Percentiles rank a stretch among this genome's conserved stretches.
These are phyloP conservation scores for Clarias macrocephalus DNA, from an alignment of 2,113 vertebrate species.

Conservation along the genomic window DNA sequence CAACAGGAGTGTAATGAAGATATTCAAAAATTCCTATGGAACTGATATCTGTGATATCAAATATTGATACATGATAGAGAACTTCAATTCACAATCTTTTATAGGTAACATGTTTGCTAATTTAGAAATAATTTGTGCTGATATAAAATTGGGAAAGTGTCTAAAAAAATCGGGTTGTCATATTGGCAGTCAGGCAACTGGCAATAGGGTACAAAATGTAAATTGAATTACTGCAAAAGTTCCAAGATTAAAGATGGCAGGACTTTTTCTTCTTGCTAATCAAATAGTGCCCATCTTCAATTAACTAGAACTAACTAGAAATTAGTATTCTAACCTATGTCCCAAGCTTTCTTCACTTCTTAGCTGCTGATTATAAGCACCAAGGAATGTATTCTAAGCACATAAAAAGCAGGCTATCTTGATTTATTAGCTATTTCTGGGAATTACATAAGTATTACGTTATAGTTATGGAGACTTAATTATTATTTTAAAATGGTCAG, in stretches of 20 bases:
- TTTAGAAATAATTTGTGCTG: constrained; percentile 53
- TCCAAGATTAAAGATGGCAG: background rate
- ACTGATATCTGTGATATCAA: constrained; percentile 71
- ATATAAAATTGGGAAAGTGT: no score
- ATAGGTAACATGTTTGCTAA: background rate
- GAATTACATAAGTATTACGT: background rate
- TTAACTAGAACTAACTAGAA: constrained; percentile 7
- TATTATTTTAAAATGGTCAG: background rate
- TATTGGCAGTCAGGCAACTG: constrained; percentile 15
- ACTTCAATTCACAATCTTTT: background rate
- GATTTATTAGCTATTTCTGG: background rate
- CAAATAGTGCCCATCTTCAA: background rate
- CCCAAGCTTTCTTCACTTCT: background rate
- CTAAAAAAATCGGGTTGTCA: background rate
- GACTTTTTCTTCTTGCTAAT: background rate
- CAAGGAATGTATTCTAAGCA: background rate
- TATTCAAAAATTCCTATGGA: constrained; percentile 72
- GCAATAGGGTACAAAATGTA: background rate
- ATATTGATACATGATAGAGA: no score
- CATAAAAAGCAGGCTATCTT: background rate
- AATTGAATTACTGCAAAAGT: background rate
- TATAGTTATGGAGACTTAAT: background rate
- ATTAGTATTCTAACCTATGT: background rate
- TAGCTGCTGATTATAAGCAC: background rate
- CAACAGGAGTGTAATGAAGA: constrained; percentile 72